A percentile compares a stretch with the other conserved stretches of the same genome.
phyloP scores from a whole-genome alignment of 2,113 vertebrate species.

The Bos javanicus region DNA sequence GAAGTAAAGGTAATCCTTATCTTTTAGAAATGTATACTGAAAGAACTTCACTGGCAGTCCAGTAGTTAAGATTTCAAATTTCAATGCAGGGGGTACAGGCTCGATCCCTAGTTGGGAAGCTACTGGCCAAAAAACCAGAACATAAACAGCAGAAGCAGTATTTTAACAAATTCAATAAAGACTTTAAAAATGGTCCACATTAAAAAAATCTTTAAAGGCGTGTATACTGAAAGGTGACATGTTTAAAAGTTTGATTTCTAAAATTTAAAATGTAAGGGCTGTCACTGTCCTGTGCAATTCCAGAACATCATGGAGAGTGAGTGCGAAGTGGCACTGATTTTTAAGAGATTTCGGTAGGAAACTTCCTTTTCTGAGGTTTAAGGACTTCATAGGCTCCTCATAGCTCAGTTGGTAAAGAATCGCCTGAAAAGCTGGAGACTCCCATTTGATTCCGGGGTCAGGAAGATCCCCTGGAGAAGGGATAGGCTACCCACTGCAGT shows the following conservation, averaged over 20 bases:
- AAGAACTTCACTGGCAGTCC: background rate
- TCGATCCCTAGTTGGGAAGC: background rate
- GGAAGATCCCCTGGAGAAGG: background rate
- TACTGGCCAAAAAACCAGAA: background rate
- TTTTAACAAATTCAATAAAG: background rate
- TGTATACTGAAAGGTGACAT: background rate
- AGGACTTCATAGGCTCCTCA: background rate
- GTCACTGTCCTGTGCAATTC: background rate
- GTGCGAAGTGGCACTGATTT: background rate
- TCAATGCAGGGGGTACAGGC: background rate
- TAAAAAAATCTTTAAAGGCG: background rate
- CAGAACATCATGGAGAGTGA: background rate
- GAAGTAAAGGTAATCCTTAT: background rate
- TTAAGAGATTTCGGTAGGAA: background rate
- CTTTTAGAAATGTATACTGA: background rate
- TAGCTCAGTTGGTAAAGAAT: background rate
- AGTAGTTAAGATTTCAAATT: background rate
- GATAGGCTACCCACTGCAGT: background rate
- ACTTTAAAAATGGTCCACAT: background rate
- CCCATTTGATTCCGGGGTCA: accelerated
- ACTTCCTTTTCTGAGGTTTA: background rate
- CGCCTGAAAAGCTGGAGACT: background rate
- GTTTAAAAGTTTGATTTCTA: background rate
- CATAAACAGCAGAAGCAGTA: background rate
- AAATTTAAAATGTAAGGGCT: background rate